Conservation (phyloP, 2,113 vertebrate species). For the Silurus asotus region DNA sequence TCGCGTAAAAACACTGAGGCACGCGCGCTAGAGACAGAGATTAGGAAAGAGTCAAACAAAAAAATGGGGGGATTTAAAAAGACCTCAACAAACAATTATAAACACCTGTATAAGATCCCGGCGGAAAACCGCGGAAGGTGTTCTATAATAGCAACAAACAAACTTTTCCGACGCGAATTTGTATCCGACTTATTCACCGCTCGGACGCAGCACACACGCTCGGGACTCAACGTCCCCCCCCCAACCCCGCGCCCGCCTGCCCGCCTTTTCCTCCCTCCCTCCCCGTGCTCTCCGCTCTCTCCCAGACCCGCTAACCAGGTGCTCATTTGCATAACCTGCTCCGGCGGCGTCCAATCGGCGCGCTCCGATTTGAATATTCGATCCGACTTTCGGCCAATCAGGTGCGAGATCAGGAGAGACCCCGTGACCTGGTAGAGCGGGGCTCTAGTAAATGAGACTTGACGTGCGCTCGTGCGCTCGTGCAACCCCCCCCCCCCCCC, state of each 20-base stretch:
- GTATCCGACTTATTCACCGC: too few species aligned
- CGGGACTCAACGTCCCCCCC: background rate
- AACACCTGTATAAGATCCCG: too few species aligned
- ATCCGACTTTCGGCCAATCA: background rate
- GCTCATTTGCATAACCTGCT: slow-evolving; percentile 77
- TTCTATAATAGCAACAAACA: too few species aligned
- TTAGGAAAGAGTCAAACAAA: too few species aligned
- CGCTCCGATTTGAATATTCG: slow-evolving; percentile 32
- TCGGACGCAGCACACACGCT: too few species aligned
- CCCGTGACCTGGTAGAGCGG: slow-evolving; percentile 47
- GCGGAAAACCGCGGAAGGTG: too few species aligned
- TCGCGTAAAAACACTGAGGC: too few species aligned
- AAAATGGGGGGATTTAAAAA: too few species aligned
- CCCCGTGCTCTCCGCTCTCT: background rate
- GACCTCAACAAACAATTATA: too few species aligned
- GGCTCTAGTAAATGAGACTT: slow-evolving; percentile 54
- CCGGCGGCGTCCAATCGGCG: slow-evolving; percentile 68
- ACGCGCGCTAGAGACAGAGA: too few species aligned
- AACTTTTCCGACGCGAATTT: too few species aligned
- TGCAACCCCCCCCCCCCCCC: too few species aligned
- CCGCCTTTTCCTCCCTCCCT: background rate
- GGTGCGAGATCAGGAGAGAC: background rate
- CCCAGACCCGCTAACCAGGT: slow-evolving; percentile 66
- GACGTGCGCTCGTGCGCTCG: slow-evolving; percentile 38
- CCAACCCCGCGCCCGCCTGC: background rate